Evolutionary conservation across 2,113 vertebrate species (phyloP).

Genomic region (Baryphthengus martii): DNA sequence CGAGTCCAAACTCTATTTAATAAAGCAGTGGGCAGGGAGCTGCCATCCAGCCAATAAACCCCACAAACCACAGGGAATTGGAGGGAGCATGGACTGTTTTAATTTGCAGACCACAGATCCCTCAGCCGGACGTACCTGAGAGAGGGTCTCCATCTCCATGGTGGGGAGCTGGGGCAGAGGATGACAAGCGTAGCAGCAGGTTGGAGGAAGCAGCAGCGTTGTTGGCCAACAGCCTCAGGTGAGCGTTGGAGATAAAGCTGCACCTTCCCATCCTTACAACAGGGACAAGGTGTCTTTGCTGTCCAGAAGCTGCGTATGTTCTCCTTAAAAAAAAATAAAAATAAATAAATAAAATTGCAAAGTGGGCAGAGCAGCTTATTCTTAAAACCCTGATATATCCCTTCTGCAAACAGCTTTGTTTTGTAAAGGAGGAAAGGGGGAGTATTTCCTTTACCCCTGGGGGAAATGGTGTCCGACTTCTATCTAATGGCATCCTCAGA

Average conservation of each 20-base stretch:
- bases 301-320: accelerated
- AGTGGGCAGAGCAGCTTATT: background rate
- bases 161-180: background rate
- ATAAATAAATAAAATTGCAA: no score
- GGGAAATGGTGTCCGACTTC: background rate
- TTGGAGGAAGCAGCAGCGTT: background rate
- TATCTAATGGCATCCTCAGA: background rate
- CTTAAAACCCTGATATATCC: background rate
- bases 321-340: background rate
- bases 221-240: background rate
- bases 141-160: background rate
- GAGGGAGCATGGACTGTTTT: background rate
- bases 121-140: background rate
- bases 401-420: background rate
- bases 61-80: background rate
- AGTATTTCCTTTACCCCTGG: background rate
- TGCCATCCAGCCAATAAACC: background rate
- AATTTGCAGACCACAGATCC: background rate
- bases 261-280: background rate
- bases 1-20: no score
- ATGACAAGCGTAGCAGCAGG: accelerated
- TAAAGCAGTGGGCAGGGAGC: background rate
- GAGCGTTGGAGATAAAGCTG: background rate
- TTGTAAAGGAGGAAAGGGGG: background rate
- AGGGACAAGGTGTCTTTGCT: background rate